Evolutionary conservation across 2,113 vertebrate genomes (phyloP).

Genomic region (Peromyscus leucopus): DNA sequence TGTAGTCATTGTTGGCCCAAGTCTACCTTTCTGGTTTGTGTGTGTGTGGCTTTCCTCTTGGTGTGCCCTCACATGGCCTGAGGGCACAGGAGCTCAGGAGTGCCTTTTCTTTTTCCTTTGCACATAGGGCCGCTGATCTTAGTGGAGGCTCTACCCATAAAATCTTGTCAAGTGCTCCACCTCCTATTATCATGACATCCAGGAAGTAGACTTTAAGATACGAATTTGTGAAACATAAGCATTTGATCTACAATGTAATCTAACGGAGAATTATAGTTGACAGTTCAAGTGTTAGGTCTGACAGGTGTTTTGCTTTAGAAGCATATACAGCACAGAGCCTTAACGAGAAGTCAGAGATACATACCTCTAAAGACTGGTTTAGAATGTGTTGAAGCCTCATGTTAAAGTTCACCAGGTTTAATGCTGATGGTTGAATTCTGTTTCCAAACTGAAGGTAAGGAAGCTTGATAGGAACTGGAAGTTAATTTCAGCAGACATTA

Average conservation of each 20-base stretch:
- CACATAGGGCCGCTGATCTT: background rate
- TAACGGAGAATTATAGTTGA: background rate
- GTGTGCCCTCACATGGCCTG: background rate
- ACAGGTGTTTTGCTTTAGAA: background rate
- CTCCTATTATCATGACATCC: background rate
- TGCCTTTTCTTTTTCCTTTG: background rate
- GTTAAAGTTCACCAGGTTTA: conserved; percentile 17
- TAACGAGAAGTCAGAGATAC: conserved; percentile 20
- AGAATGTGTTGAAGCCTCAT: conserved; percentile 13
- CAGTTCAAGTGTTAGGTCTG: background rate
- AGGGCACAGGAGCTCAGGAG: background rate
- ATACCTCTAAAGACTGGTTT: background rate
- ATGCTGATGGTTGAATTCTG: background rate
- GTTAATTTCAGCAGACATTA: background rate
- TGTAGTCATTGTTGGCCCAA: background rate
- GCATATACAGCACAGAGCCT: background rate
- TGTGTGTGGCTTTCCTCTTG: background rate
- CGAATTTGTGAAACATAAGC: background rate
- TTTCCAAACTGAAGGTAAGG: conserved; percentile 35
- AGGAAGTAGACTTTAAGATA: background rate
- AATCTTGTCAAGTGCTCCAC: background rate
- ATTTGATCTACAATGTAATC: background rate
- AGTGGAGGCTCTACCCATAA: background rate
- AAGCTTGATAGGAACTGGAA: background rate
- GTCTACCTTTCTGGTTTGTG: background rate